Percentiles rank a stretch among this genome's conserved stretches.
Evolutionary conservation across 2,113 vertebrate genomes (phyloP).

Genomic region (Hemiprocne comata): DNA sequence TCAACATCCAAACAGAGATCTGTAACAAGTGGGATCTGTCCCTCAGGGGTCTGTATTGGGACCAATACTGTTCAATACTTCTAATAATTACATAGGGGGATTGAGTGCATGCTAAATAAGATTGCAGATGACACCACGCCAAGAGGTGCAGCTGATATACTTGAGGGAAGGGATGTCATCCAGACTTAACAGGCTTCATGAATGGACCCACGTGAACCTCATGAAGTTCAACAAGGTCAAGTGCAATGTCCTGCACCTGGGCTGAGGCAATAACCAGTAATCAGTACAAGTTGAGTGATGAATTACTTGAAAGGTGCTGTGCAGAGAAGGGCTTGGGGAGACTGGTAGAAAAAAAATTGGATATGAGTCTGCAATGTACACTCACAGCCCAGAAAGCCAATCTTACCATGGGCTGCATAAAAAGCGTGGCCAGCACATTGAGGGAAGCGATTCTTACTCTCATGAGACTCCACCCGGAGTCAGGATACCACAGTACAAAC

Average conservation of each 20-base stretch:
- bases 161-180: background rate
- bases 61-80: background rate
- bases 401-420: background rate
- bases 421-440: fast-evolving
- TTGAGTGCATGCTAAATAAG: background rate
- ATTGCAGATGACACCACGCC: background rate
- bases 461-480: background rate
- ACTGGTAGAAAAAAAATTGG: no score
- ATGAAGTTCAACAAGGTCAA: background rate
- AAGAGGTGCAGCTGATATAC: no score
- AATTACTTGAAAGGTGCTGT: background rate
- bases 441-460: background rate
- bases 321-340: no score
- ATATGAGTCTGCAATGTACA: no score
- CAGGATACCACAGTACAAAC: background rate
- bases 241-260: background rate
- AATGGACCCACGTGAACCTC: background rate
- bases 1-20: background rate
- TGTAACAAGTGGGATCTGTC: background rate
- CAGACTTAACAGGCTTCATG: background rate
- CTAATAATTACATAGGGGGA: background rate
- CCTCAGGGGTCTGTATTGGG: no score
- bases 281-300: background rate
- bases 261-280: background rate
- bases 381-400: background rate